Evolutionary conservation across 2,113 vertebrate species (phyloP), one percentile per base, ranked within the genome.

Genomic region (Serinus canaria): DNA sequence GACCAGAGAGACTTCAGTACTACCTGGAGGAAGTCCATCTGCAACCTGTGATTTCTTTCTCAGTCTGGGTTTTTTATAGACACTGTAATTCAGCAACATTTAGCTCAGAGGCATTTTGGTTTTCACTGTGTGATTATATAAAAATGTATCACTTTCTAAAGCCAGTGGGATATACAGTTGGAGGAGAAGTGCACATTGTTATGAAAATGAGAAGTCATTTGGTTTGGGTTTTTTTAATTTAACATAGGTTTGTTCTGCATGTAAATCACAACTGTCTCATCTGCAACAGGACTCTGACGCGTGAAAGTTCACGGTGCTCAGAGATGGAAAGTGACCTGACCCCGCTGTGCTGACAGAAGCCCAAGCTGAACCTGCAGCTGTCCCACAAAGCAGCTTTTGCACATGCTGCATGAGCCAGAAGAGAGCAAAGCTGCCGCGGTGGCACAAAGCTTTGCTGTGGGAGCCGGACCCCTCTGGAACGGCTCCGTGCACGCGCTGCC

Each of bases 401-500:
- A 13, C 1, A 2, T 50, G 75, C 76, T 33, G 39, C 9, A 0
- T 10, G n/a, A 35, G 75, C 47, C 18, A 0, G 41, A 62, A 58
- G 56, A 20, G 50, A 21, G 7, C 33, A 23, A 67, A 95, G 58
- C 56, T 59, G 87, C 70, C 0, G 0, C 0, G 0, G 50, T 7
- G 87, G 86, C 92, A 87, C 68, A 77, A 69, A 91, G 78, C 60
- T 62, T 63, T 78, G 92, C 60, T 68, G 83, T 0, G 6, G 49
- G 25, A 90, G 75, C 79, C 7, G 0, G 23, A 70, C 19, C 74
- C 56, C 62, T 68, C 92, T 47, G 83, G 85, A 90, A 92, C 16
- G 0, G 27, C 75, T 67, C 50, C 0, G 1, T 62, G 22, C 1
- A 1, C 1, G 6, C 3, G 6, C 63, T 62, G 52, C 47, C 0